Base-by-base conservation (phyloP, 2,797 vertebrate species). In the Pagetopsis macropterus region DNA sequence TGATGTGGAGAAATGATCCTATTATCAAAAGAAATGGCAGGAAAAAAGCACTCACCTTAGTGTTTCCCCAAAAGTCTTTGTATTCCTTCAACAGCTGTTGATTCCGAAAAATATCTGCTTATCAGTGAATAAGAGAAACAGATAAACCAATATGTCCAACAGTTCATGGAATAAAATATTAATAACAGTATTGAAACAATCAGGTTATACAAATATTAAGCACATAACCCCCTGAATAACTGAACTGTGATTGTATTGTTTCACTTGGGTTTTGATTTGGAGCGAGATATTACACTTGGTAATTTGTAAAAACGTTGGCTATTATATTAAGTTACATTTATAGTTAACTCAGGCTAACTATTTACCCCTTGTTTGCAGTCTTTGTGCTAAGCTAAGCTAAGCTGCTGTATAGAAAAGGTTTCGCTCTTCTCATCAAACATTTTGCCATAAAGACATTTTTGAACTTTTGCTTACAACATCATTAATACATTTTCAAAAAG, bases 31-130 rank as follows among this genome's bases (percentile, higher is more conserved):
- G n/a, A 52, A 62, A 54, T 31, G 16, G 3, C 17, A 9, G 31
- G 4, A 2, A 10, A 33, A 45, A 46, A 11, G 11, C 1, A 1
- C 70, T 87, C 65, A 99, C 98, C 96, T 98, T 98, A 17, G 98
- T 99, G 87, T 97, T 96, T 89, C 98, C 98, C 93, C 98, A 95
- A 87, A 99, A 99, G 80, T 98, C 96, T 91, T 93, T 96, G 91
- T 99, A 99, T 88, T 99, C 98, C 81, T 94, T 96, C 88, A 99
- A 85, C 80, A 98, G 84, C 84, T 96, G 96, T 84, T 99, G 97
- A 90, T 97, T 99, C 88, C 94, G 95, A 90, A 97, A 99, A 31
- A 97, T 88, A 90, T 97, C 98, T 99, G 83, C 3, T 90, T 33
- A 17, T 23, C 7, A 66, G 52, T 4, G 70, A 75, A 71, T 13